Evolutionary conservation across 1,140 invertebrate genomes (phyloP), one percentile per base, ranked within the genome.

Genomic region (Lutraria rhynchaena): DNA sequence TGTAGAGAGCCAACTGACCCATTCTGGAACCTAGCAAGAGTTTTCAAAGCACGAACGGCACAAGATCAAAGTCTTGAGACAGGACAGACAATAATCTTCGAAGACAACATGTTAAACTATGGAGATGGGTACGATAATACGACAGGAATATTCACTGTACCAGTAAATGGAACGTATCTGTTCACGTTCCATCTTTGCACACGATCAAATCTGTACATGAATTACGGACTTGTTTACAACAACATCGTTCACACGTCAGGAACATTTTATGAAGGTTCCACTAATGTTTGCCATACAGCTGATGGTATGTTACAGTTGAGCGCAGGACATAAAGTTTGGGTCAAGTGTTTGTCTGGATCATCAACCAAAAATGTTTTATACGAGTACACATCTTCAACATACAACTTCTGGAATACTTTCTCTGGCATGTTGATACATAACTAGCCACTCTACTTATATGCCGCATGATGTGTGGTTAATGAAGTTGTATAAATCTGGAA

Each of bases 111-210:
- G 33, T 37, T 35, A n/a, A 63, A 63, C 60, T 35, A 33, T 15
- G 60, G 60, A n/a, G 37, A 19, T 22, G 60, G 22, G 4, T 63
- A 63, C 31, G 29, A 63, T 29, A 63, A 63, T 35, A 35, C 22
- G 5, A 63, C 60, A 24, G 60, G 60, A 3, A 63, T 63, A 37
- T 63, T 63, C n/a, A n/a, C n/a, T n/a, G n/a, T n/a, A n/a, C n/a
- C n/a, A n/a, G n/a, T n/a, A n/a, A n/a, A n/a, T n/a, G n/a, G n/a
- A n/a, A n/a, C n/a, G n/a, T n/a, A n/a, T n/a, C n/a, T n/a, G n/a
- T n/a, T n/a, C n/a, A n/a, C 19, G 33, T n/a, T 63, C 9, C 60
- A 63, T 29, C 37, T 63, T 29, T 63, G 60, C 37, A 35, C 31
- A 37, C 1, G 4, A 35, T 22, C 24, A 7, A 17, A 44, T 11